Evolutionary conservation across 1,140 invertebrate genomes (phyloP), one percentile per base, ranked within the genome.

Genomic region (Chymomyza costata): DNA sequence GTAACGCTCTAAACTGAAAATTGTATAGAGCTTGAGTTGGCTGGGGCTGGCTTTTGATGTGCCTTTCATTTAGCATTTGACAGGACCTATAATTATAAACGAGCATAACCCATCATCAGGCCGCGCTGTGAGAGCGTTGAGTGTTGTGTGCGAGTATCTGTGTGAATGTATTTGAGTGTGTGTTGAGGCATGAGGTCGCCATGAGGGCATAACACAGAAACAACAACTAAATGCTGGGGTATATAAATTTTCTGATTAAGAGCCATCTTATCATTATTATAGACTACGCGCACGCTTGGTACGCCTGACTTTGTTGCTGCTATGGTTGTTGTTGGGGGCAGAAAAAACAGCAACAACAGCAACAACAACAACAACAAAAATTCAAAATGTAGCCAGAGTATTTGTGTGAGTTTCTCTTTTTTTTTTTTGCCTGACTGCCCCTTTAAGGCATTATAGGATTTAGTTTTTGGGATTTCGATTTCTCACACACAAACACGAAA

Each of bases 221-320:
- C 49, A 64, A 60, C 58, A 57, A 80, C 71, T 78, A 80, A 80
- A 71, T 71, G 66, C 63, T 62, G 64, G 58, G 56, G 62, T 48
- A 78, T 83, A 83, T 84, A 84, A 70, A 83, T 84, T 83, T 82
- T 80, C 81, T 84, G 82, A 84, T 84, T 84, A 84, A 84, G 82
- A 84, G 82, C 76, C 82, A 74, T 82, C 82, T 83, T 84, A 84
- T 84, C 82, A 84, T 84, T 84, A 84, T 84, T 84, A 83, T 83
- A 83, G 81, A 81, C 74, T 81, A 59, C 64, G 74, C 74, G 74
- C 73, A 78, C 71, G 71, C 71, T 78, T 66, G 51, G 50, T 40
- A 49, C 50, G 34, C n/a, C 40, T 8, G 43, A 46, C 43, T 52
- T 44, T 28, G 41, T 28, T 31, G 35, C 46, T 31, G n/a, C n/a